Evolutionary conservation across 2,888 invertebrate genomes (phyloP).

Genomic region (Synanthedon vespiformis): DNA sequence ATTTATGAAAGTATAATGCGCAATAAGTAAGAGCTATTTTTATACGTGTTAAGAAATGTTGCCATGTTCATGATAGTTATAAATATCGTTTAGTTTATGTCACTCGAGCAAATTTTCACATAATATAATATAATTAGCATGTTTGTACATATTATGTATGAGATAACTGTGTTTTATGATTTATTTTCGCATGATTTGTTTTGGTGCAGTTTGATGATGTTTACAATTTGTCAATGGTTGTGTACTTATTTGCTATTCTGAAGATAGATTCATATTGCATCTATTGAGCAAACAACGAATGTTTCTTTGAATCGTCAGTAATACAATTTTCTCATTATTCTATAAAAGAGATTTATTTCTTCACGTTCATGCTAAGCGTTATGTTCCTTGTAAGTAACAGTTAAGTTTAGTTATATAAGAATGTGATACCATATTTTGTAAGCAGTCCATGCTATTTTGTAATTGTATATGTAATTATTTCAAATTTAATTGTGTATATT

Average conservation of each 20-base stretch:
- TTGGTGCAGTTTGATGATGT: slow-evolving; percentile 27
- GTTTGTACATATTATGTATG: neutral
- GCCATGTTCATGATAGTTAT: slow-evolving; percentile 65
- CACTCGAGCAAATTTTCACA: neutral
- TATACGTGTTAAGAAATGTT: slow-evolving; percentile 64
- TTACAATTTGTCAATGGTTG: slow-evolving; percentile 48
- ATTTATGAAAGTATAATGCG: slow-evolving; percentile 63
- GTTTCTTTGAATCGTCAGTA: slow-evolving; percentile 2
- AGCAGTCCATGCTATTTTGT: slow-evolving; percentile 44
- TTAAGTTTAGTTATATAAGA: slow-evolving; percentile 53
- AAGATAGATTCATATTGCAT: slow-evolving; percentile 10
- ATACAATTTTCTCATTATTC: slow-evolving; percentile 19
- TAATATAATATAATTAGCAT: neutral
- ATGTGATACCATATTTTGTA: slow-evolving; percentile 67
- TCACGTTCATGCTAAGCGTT: slow-evolving; percentile 54
- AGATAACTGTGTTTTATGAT: neutral
- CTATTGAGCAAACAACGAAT: slow-evolving; percentile 10
- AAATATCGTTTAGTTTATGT: slow-evolving; percentile 27
- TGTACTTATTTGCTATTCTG: slow-evolving; percentile 53
- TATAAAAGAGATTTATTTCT: slow-evolving; percentile 35
- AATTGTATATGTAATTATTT: slow-evolving; percentile 37
- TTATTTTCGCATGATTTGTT: slow-evolving; percentile 5
- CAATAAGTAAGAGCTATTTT: slow-evolving; percentile 63
- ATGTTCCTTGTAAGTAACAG: slow-evolving; percentile 63
- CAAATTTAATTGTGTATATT: slow-evolving; percentile 39